Evolutionary conservation across 1,140 invertebrate genomes (phyloP).

Genomic region (Spodoptera litura): DNA sequence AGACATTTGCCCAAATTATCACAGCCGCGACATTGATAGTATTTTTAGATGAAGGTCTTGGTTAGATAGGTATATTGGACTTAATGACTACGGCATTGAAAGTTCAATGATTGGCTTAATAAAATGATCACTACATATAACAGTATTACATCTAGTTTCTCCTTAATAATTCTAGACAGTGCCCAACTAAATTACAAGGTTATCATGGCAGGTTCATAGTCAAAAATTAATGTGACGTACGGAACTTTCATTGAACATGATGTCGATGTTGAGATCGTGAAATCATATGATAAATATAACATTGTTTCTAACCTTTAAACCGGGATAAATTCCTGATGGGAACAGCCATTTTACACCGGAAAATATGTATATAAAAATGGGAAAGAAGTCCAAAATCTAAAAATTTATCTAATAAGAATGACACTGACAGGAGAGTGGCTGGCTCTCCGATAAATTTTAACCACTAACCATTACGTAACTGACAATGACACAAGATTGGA

Average conservation of each 20-base stretch:
- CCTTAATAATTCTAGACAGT: constrained; percentile 9
- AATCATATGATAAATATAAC: constrained; percentile 26
- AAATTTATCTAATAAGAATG: constrained; percentile 65
- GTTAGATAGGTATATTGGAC: constrained; percentile 51
- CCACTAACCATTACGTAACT: constrained; percentile 74
- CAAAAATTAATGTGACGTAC: constrained; percentile 36
- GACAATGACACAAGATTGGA: constrained; percentile 9
- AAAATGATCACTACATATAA: background rate
- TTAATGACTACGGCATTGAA: constrained; percentile 73
- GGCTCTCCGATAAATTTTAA: background rate
- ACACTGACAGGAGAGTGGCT: constrained; percentile 70
- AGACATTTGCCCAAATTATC: constrained; percentile 43
- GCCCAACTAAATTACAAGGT: constrained; percentile 56
- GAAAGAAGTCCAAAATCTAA: constrained; percentile 52
- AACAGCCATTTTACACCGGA: constrained; percentile 78
- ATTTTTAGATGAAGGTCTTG: constrained; percentile 81
- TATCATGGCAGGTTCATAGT: constrained; percentile 48
- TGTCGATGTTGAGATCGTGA: background rate
- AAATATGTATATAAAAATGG: constrained; percentile 52
- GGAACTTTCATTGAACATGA: background rate
- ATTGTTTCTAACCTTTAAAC: constrained; percentile 72
- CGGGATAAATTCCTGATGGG: constrained; percentile 76
- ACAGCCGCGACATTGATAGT: constrained; percentile 51
- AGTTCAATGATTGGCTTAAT: constrained; percentile 21
- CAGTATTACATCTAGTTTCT: constrained; percentile 9